Evolutionary conservation across 2,888 invertebrate species (phyloP).

Genomic region (Scaptomyza tumidula): DNA sequence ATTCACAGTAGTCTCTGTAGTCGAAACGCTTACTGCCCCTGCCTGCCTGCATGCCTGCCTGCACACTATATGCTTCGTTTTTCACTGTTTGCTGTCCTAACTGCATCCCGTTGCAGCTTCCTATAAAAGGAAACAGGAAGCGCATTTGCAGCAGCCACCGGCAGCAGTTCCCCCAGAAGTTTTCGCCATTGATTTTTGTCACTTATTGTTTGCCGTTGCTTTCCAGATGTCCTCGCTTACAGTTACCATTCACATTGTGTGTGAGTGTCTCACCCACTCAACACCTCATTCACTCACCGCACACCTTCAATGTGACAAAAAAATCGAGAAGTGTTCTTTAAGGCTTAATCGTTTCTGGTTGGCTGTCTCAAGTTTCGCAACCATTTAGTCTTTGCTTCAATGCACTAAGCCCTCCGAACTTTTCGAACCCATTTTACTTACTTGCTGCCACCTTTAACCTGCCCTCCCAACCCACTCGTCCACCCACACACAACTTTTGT

Average conservation of each 20-base stretch:
- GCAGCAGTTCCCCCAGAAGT: conserved; percentile 47
- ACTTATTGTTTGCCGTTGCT: conserved; percentile 56
- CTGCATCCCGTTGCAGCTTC: conserved; percentile 46
- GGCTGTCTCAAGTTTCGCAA: conserved; percentile 25
- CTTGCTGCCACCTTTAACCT: conserved; percentile 1
- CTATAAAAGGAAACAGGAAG: conserved; percentile 68
- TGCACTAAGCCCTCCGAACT: conserved; percentile 14
- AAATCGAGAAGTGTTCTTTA: conserved; percentile 6
- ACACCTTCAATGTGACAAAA: background rate
- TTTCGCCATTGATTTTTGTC: conserved; percentile 67
- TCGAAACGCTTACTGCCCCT: conserved; percentile 16
- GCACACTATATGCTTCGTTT: too few species aligned
- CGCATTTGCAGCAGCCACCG: conserved; percentile 66
- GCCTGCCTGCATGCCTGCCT: too few species aligned
- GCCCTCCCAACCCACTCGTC: background rate
- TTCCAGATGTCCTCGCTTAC: conserved; percentile 31
- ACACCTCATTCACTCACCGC: background rate
- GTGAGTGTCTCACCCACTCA: background rate
- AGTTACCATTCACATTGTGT: conserved; percentile 12
- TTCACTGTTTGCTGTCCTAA: conserved; percentile 28
- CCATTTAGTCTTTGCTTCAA: conserved; percentile 22
- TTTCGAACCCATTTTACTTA: conserved; percentile 5
- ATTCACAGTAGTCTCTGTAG: conserved; percentile 25
- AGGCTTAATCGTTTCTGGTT: conserved; percentile 49
- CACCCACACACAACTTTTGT: background rate